Evolutionary conservation across 2,797 vertebrate genomes (phyloP), one percentile per base, ranked within the genome.

Genomic region (Oreortyx pictus): DNA sequence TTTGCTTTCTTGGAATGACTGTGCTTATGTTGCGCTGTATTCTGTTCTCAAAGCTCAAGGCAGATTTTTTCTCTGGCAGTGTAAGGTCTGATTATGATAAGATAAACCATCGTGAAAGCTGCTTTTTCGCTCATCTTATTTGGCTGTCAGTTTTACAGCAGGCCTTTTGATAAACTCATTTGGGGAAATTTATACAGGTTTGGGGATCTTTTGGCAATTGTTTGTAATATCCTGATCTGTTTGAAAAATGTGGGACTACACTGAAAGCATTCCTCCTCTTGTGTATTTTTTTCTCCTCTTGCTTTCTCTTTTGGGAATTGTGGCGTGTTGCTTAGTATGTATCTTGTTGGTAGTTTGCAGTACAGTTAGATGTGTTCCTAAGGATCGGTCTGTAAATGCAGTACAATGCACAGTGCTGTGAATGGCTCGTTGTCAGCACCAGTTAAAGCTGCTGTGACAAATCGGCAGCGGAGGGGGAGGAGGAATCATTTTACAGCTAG

Each of bases 1-100:
- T 91, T 95, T 86, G 33, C 41, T 91, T 93, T 92, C 92, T 88
- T 93, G 62, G 88, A 94, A 91, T 41, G 67, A 39, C 78, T 84
- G 64, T 79, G 54, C 35, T 90, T 22, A 0, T 56, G 33, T 89
- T 91, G 71, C 47, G 14, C 47, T 80, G n/a, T 85, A 43, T 89
- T 90, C 89, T 74, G 65, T 87, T 93, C 50, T 16, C 43, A 82
- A 59, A 89, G 81, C 81, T 91, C 47, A 92, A 84, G 82, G 88
- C 29, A 95, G 78, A 71, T 83, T 82, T 90, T 91, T 85, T 68
- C 84, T 92, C 62, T 66, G 54, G 14, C 66, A 2, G 1, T 74
- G 27, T 46, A 85, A 89, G 16, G 49, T 77, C 80, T 65, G 43
- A 77, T 87, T 65, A 52, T 2, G 1, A 54, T 50, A 52, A 82